These are phyloP conservation scores for Phocides pigmalion DNA, from an alignment of 1,140 invertebrate genomes.

Conservation along the genomic window DNA sequence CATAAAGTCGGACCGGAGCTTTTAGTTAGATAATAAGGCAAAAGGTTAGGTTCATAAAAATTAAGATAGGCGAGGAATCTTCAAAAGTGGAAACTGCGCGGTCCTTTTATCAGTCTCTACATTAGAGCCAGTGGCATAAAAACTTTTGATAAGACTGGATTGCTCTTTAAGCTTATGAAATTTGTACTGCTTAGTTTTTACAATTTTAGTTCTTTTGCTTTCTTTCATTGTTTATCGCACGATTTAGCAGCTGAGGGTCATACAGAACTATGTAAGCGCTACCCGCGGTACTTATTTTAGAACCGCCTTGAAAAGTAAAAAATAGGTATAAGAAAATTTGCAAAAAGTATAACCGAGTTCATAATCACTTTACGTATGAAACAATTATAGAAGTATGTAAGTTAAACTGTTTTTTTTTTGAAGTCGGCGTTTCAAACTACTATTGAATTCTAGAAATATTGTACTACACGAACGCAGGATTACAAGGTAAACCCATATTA, in stretches of 20 bases:
- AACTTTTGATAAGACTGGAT: slow-evolving; percentile 32
- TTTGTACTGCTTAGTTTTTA: neutral
- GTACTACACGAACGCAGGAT: no score
- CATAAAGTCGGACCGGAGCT: slow-evolving; percentile 49
- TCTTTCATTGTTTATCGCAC: neutral
- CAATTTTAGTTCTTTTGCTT: neutral
- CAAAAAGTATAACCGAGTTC: no score
- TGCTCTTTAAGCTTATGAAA: slow-evolving; percentile 2
- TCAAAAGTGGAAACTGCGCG: slow-evolving; percentile 46
- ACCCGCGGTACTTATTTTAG: no score
- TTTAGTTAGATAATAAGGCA: slow-evolving; percentile 62
- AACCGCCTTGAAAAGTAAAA: no score
- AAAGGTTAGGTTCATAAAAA: slow-evolving; percentile 62
- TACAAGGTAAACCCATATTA: no score
- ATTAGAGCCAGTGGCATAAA: slow-evolving; percentile 50
- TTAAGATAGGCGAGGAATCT: slow-evolving; percentile 64
- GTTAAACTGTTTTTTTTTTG: no score
- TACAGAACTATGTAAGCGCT: no score
- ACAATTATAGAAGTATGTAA: no score
- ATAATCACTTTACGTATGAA: no score
- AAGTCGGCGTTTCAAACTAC: no score
- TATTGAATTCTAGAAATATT: no score
- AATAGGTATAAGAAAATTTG: no score
- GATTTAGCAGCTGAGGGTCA: neutral
- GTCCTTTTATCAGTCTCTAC: slow-evolving; percentile 44